Percentiles rank a stretch among this genome's conserved stretches.
phyloP scores from a whole-genome alignment of 2,797 vertebrate species.

The Megalops cyprinoides region DNA sequence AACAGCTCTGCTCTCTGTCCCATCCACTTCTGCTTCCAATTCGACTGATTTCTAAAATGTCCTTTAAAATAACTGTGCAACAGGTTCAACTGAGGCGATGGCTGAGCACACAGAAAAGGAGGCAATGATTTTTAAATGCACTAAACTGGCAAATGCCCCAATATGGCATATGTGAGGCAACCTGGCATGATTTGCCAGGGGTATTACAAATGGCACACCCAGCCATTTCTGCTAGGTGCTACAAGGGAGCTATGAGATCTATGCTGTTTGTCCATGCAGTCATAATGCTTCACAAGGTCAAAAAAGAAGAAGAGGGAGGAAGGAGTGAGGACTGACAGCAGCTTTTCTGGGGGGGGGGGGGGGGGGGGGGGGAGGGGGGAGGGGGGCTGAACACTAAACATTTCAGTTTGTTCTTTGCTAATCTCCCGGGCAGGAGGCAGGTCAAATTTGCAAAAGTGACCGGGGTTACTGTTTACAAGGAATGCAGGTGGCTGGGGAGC shows the following conservation, averaged over 20 bases:
- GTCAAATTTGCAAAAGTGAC: background rate
- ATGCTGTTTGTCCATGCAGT: background rate
- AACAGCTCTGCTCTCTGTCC: background rate
- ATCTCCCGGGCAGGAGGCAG: background rate
- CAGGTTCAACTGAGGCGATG: background rate
- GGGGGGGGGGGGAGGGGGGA: too few relatives aligned
- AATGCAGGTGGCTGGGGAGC: background rate
- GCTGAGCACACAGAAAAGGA: too few relatives aligned
- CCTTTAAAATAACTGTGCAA: too few relatives aligned
- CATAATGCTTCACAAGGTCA: background rate
- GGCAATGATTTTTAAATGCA: background rate
- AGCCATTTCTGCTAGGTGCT: background rate
- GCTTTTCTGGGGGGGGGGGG: background rate
- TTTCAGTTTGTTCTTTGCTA: background rate
- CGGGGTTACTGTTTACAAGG: background rate
- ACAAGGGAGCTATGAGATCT: background rate
- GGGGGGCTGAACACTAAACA: background rate
- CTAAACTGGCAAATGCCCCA: slow-evolving; percentile 1
- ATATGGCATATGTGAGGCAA: background rate
- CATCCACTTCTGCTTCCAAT: background rate
- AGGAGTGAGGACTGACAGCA: too few relatives aligned
- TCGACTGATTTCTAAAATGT: too few relatives aligned
- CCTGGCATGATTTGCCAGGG: background rate
- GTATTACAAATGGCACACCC: background rate
- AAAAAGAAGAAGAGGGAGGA: background rate